Conservation (phyloP, 2,888 invertebrate genomes). For the Ashinkailepas kermadecensis region DNA sequence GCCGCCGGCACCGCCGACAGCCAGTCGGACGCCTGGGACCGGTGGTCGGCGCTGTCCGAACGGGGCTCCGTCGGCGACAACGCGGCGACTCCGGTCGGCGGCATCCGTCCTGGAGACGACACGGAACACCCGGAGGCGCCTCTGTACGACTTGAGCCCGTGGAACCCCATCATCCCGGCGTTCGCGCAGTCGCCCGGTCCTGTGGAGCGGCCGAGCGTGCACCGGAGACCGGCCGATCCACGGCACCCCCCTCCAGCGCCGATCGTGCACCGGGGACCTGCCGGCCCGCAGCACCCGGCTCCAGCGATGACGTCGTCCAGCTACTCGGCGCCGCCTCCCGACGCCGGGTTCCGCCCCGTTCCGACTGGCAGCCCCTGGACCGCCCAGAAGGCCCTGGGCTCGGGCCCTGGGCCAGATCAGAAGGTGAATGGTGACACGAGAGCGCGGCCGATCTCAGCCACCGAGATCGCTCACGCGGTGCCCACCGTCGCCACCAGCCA, state of each 20-base stretch:
- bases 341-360: no score
- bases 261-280: background rate
- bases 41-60: background rate
- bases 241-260: background rate
- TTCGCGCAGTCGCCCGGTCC: background rate
- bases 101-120: no score
- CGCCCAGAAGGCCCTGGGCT: no score
- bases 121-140: background rate
- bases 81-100: background rate
- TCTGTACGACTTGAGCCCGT: conserved; percentile 6
- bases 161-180: conserved; percentile 12
- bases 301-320: background rate
- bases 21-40: background rate
- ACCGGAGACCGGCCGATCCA: background rate
- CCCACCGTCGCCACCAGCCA: background rate
- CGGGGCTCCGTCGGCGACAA: background rate
- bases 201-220: background rate
- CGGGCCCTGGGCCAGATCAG: no score
- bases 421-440: no score
- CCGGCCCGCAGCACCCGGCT: background rate
- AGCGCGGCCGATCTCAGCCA: background rate
- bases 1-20: background rate
- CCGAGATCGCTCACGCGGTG: background rate
- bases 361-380: no score
- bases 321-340: no score